phyloP scores from a whole-genome alignment of 2,888 invertebrate species.

The Drosophila vallismaia region DNA sequence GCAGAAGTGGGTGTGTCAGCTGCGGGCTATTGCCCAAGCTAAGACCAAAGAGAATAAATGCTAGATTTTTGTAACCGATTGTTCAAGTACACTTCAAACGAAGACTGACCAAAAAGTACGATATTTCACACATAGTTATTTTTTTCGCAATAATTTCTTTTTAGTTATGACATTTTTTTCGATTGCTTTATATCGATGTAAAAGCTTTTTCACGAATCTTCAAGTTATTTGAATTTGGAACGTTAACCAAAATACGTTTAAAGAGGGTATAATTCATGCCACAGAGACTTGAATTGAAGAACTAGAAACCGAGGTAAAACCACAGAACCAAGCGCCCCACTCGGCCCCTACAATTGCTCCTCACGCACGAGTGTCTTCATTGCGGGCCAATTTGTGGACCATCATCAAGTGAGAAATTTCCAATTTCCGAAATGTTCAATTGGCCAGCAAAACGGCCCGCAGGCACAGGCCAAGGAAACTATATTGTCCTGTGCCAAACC shows the following conservation, averaged over 20 bases:
- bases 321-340: conserved; percentile 18
- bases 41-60: conserved; percentile 20
- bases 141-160: too few species aligned
- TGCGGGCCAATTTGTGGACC: conserved; percentile 76
- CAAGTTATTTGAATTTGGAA: neutral
- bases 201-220: too few species aligned
- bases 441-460: conserved; percentile 82
- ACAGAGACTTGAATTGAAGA: conserved; percentile 13
- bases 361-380: conserved; percentile 61
- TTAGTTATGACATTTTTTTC: neutral
- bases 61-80: neutral
- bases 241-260: neutral
- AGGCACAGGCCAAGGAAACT: conserved; percentile 31
- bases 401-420: conserved; percentile 84
- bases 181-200: neutral
- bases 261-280: conserved; percentile 3
- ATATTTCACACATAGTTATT: neutral
- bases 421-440: conserved; percentile 84
- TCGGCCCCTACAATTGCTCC: conserved; percentile 11
- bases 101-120: neutral
- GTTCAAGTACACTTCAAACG: neutral
- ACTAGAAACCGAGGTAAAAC: conserved; percentile 48
- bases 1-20: conserved; percentile 23
- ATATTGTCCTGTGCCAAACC: conserved; percentile 1
- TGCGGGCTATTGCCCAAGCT: conserved; percentile 41